phyloP scores from a whole-genome alignment of 1,140 invertebrate genomes.

The Cotesia vestalis region DNA sequence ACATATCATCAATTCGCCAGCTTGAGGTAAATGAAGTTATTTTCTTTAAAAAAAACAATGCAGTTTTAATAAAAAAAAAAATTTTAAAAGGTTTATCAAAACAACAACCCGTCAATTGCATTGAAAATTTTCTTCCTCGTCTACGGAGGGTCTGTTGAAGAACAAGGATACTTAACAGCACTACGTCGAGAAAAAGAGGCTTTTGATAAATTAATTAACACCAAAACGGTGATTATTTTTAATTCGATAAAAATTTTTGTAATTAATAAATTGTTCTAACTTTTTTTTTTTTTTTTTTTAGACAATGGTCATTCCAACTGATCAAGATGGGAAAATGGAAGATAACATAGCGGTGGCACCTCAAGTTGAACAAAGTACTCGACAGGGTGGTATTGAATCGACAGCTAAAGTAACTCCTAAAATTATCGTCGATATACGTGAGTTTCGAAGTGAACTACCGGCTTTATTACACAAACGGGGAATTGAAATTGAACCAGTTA shows the following conservation, averaged over 20 bases:
- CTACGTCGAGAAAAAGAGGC: slow-evolving; percentile 91
- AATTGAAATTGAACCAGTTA: slow-evolving; percentile 92
- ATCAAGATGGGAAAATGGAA: slow-evolving; percentile 87
- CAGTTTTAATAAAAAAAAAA: slow-evolving; percentile 9
- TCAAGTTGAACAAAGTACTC: slow-evolving; percentile 65
- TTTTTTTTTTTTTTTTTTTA: slow-evolving; percentile 53
- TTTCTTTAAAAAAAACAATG: slow-evolving; percentile 16
- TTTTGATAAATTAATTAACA: slow-evolving; percentile 90
- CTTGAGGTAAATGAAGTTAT: slow-evolving; percentile 73
- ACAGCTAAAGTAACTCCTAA: slow-evolving; percentile 63
- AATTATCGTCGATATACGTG: slow-evolving; percentile 96
- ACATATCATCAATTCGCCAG: slow-evolving; percentile 87
- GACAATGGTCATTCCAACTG: slow-evolving; percentile 91
- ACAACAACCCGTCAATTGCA: slow-evolving; percentile 66
- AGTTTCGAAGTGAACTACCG: slow-evolving; percentile 96
- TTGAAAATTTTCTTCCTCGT: slow-evolving; percentile 89
- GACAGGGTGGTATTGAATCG: slow-evolving; percentile 71
- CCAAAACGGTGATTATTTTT: slow-evolving; percentile 81
- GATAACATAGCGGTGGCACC: slow-evolving; percentile 69
- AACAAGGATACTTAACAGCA: slow-evolving; percentile 92
- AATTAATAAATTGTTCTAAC: not conserved
- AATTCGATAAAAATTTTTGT: not conserved
- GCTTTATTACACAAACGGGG: slow-evolving; percentile 92
- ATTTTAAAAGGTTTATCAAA: slow-evolving; percentile 74
- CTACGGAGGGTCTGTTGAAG: slow-evolving; percentile 91